phyloP scores from a whole-genome alignment of 2,888 invertebrate genomes.

The Neocrepidodera transversa region DNA sequence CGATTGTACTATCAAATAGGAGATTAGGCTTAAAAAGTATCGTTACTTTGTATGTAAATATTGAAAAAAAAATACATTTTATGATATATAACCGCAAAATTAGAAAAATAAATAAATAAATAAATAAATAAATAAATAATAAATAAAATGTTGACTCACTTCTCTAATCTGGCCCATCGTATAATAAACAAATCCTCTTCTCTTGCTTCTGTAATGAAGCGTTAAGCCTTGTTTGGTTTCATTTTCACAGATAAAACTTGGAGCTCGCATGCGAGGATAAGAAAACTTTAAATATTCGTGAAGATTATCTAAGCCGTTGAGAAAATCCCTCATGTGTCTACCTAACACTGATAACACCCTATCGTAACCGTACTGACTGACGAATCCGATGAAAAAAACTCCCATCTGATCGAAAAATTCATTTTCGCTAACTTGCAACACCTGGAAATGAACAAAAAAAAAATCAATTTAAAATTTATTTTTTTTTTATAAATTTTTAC shows the following conservation, averaged over 20 bases:
- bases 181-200: slow-evolving; percentile 94
- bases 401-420: slow-evolving; percentile 96
- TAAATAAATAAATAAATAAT: too few relatives aligned
- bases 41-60: too few relatives aligned
- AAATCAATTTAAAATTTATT: neutral
- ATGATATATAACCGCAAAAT: too few relatives aligned
- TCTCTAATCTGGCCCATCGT: slow-evolving; percentile 96
- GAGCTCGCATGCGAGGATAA: slow-evolving; percentile 89
- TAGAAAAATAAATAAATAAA: too few relatives aligned
- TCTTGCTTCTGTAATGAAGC: slow-evolving; percentile 90
- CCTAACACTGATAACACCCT: slow-evolving; percentile 88
- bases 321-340: slow-evolving; percentile 92
- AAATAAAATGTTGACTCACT: slow-evolving; percentile 61
- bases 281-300: slow-evolving; percentile 97
- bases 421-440: slow-evolving; percentile 83
- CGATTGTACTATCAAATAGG: too few relatives aligned
- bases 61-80: too few relatives aligned
- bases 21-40: too few relatives aligned
- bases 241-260: slow-evolving; percentile 96
- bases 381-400: slow-evolving; percentile 90
- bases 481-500: slow-evolving; percentile 58
- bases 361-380: slow-evolving; percentile 95
- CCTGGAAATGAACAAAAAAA: slow-evolving; percentile 62
- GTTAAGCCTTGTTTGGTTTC: slow-evolving; percentile 92
- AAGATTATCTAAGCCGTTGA: slow-evolving; percentile 94